phyloP scores from a whole-genome alignment of 2,797 vertebrate genomes.

The Sebastes dallii region DNA sequence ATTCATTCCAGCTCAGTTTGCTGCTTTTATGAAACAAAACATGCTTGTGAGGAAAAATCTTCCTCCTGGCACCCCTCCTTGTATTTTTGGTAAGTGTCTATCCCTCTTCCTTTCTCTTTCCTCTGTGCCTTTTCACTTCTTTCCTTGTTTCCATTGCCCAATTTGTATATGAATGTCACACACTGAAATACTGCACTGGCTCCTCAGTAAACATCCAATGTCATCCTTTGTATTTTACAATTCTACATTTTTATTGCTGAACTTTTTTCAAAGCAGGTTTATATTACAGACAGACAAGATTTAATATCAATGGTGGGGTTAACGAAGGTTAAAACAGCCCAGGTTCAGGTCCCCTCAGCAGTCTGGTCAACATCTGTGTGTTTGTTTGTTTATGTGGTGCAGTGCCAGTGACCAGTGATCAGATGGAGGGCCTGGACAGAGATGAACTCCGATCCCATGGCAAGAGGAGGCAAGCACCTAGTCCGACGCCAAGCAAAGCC shows the following conservation, averaged over 20 bases:
- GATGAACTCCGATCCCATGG: constrained; percentile 88
- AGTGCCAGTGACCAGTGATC: constrained; percentile 92
- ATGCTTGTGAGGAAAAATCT: constrained; percentile 99
- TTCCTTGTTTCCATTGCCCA: constrained; percentile 39
- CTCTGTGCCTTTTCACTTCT: constrained; percentile 46
- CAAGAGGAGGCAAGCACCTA: constrained; percentile 90
- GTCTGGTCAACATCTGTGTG: neutral
- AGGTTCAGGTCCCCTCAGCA: neutral
- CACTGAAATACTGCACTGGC: neutral
- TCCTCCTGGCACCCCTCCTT: constrained; percentile 95
- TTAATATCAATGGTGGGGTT: neutral
- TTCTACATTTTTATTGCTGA: neutral
- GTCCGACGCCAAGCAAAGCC: constrained; percentile 86
- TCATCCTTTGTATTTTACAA: neutral
- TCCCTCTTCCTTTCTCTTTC: constrained; percentile 65
- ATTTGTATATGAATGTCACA: neutral
- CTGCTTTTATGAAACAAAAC: constrained; percentile 99
- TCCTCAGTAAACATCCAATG: neutral
- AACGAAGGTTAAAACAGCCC: neutral
- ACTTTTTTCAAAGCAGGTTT: neutral
- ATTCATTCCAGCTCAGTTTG: constrained; percentile 98
- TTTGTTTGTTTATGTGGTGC: constrained; percentile 51
- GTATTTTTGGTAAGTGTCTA: constrained; percentile 97
- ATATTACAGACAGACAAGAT: neutral
- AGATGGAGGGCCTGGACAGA: constrained; percentile 86